Base-by-base conservation (phyloP, 2,888 invertebrate genomes). In the Parelbella ahira region DNA sequence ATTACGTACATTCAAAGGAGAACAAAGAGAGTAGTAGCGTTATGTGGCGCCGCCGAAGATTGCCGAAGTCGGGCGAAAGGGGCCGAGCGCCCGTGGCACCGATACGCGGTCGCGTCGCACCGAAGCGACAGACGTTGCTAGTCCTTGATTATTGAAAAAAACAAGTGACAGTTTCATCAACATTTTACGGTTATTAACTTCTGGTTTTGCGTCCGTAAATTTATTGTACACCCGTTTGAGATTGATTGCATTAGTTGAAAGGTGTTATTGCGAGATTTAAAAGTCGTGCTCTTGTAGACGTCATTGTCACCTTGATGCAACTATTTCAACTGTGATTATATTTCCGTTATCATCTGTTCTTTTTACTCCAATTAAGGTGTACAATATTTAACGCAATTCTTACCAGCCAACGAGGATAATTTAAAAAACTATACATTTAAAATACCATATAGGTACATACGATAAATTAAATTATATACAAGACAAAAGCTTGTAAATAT, bases 61-160 rank as follows among this genome's bases (percentile, higher is more conserved):
- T 8, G 25, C 45, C 60, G 61, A 57, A 49, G 56, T 52, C 32
- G 39, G 39, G 61, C 68, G 68, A 70, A 51, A 56, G 47, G 44
- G 45, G 55, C 68, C 65, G 65, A 65, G 50, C 63, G 61, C 53
- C 65, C 68, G 63, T 68, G 69, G 66, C 75, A 71, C 64, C 68
- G 64, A 71, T 69, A 65, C 54, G 54, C 57, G 44, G 37, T 33
- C 29, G 30, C 44, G 47, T 38, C 38, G 44, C 27, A 50, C 11
- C 58, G 59, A 64, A 61, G 60, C 63, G 55, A 47, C 44, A 65
- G 65, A 64, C 51, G 50, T 27, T 12, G 39, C 34, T 51, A 61
- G 68, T 70, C 68, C 74, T 71, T 69, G 65, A 62, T 68, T 69
- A 68, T 71, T 65, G 63, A 69, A 72, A 57, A 30, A 70, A 61